Evolutionary conservation across 2,113 vertebrate genomes (phyloP).

Genomic region (Damaliscus lunatus): DNA sequence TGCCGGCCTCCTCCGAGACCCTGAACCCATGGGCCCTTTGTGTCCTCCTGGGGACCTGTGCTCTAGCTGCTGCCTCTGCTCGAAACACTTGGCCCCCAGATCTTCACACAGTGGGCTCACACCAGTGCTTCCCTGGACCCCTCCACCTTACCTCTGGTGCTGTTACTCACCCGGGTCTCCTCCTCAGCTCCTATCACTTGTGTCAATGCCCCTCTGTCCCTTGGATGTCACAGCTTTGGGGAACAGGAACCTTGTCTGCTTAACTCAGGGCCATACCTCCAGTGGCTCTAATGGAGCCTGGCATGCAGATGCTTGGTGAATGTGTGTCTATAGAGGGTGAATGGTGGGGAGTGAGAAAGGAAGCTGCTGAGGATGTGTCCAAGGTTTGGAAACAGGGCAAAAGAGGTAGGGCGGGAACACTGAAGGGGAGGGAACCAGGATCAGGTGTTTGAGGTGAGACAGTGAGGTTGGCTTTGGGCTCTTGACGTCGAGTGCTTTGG

Average conservation of each 20-base stretch:
- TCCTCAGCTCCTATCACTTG: not conserved
- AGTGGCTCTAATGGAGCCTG: not conserved
- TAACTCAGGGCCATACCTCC: not conserved
- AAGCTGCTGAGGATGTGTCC: not conserved
- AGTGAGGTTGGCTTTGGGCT: not conserved
- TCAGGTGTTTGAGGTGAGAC: not conserved
- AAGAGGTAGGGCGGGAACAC: not conserved
- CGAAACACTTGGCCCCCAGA: not conserved
- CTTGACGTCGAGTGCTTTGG: not conserved
- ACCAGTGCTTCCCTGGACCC: not conserved
- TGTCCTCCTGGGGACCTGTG: not conserved
- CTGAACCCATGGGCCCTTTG: not conserved
- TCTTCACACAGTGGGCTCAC: not conserved
- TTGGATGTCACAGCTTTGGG: not conserved
- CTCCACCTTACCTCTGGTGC: accelerated
- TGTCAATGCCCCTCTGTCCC: not conserved
- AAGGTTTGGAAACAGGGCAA: not conserved
- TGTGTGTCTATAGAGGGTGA: not conserved
- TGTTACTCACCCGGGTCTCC: not conserved
- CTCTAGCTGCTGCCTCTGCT: not conserved
- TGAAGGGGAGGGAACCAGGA: not conserved
- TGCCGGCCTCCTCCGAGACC: accelerated
- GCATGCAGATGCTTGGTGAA: not conserved
- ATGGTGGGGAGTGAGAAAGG: not conserved
- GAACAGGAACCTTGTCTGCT: not conserved